Evolutionary conservation across 37 sponge, comb jelly and placozoan genomes (phyloP), one percentile per base, ranked within the genome.

Genomic region (Mnemiopsis leidyi): DNA sequence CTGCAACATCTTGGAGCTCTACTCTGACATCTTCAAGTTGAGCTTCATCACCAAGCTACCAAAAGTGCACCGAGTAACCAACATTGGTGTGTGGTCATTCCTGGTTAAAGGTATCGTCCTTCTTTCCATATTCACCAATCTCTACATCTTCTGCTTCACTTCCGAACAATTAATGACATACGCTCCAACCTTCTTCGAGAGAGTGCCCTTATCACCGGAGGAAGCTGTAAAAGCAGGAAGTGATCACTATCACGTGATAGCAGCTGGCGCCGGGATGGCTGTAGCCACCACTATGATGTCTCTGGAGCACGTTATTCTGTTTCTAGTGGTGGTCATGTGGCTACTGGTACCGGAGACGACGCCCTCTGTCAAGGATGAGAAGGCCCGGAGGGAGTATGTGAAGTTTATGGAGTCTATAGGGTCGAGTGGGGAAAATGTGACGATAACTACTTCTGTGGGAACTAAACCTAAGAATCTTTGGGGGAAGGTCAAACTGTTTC

Each of bases 21-120:
- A 94, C 13, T 95, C 96, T 9, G 96, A 96, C 94, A 37, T 95
- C 39, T 95, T 95, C 92, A 96, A 95, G 61, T 94, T 96, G 0
- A 83, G 95, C 30, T 37, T 77, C 67, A 93, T 93, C 23, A 95
- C 95, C 93, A 94, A 93, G 38, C 73, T 95, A 69, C 96, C 95
- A 36, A 0, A 33, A 35, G 93, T 24, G 28, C 36, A 1, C 68
- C 95, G 96, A 69, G 94, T 68, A 5, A 88, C 75, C 23, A 68
- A 93, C 40, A 95, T 96, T 35, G 96, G 96, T 23, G 95, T 96
- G 69, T 95, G 95, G 96, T 95, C 35, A 69, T 76, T 82, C 23
- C 95, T 96, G 39, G 94, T 96, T 95, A 68, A 93, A 24, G 93
- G 29, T 30, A 96, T 95, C 93, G 95, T 95, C 68, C 92, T 94